phyloP scores from a whole-genome alignment of 2,888 invertebrate species.

The Andrena trimmerana region DNA sequence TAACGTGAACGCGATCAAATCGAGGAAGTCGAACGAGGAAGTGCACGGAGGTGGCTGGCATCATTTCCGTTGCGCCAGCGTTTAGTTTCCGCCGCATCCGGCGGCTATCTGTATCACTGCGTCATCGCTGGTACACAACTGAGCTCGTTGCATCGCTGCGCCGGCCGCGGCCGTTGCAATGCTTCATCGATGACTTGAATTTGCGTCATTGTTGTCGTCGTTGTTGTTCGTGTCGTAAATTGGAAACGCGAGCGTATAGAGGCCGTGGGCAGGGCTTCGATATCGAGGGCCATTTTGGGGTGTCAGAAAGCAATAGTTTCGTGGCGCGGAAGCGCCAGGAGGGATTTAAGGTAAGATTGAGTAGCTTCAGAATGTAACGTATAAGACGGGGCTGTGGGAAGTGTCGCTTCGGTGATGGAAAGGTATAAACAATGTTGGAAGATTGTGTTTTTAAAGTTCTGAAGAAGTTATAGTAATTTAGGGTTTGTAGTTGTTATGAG shows the following conservation, averaged over 20 bases:
- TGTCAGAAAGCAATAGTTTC: not conserved
- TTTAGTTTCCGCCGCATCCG: conserved; percentile 82
- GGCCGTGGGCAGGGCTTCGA: not conserved
- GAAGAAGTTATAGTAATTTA: no score
- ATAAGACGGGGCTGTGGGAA: no score
- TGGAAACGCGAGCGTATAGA: conserved; percentile 17
- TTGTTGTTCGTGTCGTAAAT: conserved; percentile 10
- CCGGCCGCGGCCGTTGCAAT: conserved; percentile 9
- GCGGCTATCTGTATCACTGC: conserved; percentile 79
- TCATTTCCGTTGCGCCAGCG: conserved; percentile 81
- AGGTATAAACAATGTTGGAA: no score
- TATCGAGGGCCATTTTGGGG: not conserved
- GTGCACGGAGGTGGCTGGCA: conserved; percentile 78
- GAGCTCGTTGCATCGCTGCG: conserved; percentile 24
- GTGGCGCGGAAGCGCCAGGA: not conserved
- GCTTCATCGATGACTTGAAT: conserved; percentile 43
- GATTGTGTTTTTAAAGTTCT: no score
- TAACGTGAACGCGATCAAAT: conserved; percentile 63
- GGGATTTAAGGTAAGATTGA: no score
- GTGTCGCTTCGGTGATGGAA: no score
- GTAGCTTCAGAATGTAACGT: no score
- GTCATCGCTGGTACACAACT: conserved; percentile 67
- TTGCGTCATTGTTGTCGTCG: conserved; percentile 22
- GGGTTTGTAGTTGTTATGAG: no score
- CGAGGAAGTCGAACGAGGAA: conserved; percentile 70